These are phyloP conservation scores for Stichodactyla helianthus DNA, from an alignment of 64 coral and sea anemone species.

Conservation along the genomic window DNA sequence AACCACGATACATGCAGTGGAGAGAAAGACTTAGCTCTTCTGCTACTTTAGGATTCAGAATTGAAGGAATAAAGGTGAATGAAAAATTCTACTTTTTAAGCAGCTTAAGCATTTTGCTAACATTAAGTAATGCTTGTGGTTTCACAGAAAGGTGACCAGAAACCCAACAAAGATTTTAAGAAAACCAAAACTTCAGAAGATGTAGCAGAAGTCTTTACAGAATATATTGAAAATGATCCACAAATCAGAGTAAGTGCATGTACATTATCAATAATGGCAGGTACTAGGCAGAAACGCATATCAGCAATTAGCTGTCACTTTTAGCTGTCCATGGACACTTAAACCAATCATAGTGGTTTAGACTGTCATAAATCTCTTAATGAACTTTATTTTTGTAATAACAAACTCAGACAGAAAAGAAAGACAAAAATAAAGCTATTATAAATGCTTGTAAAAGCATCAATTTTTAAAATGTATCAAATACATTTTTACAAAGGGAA, in stretches of 20 bases:
- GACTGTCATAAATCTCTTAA: too few relatives aligned
- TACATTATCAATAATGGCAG: too few relatives aligned
- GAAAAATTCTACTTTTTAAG: background rate
- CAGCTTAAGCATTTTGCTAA: background rate
- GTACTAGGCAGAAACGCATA: too few relatives aligned
- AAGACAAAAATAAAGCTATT: too few relatives aligned
- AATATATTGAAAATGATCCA: constrained; percentile 88
- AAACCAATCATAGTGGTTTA: too few relatives aligned
- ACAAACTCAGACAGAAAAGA: too few relatives aligned
- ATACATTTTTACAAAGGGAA: too few relatives aligned
- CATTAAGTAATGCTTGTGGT: background rate
- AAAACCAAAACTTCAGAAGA: constrained; percentile 91
- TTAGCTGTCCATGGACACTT: too few relatives aligned
- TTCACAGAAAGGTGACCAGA: constrained; percentile 73
- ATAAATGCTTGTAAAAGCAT: too few relatives aligned
- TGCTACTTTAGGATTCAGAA: constrained; percentile 89
- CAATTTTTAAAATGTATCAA: too few relatives aligned
- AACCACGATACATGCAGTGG: constrained; percentile 96
- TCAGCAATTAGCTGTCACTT: too few relatives aligned
- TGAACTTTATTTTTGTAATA: too few relatives aligned
- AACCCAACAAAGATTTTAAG: constrained; percentile 99
- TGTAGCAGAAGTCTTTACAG: constrained; percentile 71
- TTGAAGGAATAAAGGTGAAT: constrained; percentile 96
- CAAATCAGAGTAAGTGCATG: constrained; percentile 65
- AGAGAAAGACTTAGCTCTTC: constrained; percentile 83